These are phyloP conservation scores for Rhabdomys dilectus DNA, from an alignment of 2,113 vertebrate species.

Conservation along the genomic window DNA sequence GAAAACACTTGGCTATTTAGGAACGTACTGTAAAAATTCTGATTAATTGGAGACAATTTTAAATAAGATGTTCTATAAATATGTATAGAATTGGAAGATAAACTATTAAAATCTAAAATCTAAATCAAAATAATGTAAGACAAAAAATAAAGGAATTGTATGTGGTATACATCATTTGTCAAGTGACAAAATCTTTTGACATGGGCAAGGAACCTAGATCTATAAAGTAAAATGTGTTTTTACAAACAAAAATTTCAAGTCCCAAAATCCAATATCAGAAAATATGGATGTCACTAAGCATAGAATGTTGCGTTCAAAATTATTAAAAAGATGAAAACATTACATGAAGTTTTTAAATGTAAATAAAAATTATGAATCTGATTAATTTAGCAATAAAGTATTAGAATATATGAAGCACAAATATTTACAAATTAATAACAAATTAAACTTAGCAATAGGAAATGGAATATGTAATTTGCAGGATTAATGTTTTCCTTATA, in stretches of 20 bases:
- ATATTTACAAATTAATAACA: constrained; percentile 8
- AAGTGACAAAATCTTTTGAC: neutral
- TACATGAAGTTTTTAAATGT: neutral
- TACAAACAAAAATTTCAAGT: constrained; percentile 31
- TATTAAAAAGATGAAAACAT: neutral
- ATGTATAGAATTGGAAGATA: neutral
- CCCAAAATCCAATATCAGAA: neutral
- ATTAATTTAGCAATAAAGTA: constrained; percentile 30
- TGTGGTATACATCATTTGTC: neutral
- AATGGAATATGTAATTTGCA: neutral
- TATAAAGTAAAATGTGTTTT: neutral
- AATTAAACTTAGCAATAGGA: constrained; percentile 12
- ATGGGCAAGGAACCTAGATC: neutral
- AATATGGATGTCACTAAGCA: neutral
- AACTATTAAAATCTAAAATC: constrained; percentile 33
- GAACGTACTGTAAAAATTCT: neutral
- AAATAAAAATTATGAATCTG: constrained; percentile 29
- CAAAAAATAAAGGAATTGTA: constrained; percentile 45
- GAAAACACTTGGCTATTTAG: neutral
- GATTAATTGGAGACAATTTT: neutral
- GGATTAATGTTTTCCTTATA: neutral
- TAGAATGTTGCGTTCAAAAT: neutral
- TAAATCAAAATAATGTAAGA: constrained; percentile 33
- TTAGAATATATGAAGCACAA: constrained; percentile 1
- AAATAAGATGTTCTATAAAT: neutral